A percentile compares a stretch with the other conserved stretches of the same genome.
Conservation (phyloP, 1,140 invertebrate species). For the Hylaeus volcanicus region DNA sequence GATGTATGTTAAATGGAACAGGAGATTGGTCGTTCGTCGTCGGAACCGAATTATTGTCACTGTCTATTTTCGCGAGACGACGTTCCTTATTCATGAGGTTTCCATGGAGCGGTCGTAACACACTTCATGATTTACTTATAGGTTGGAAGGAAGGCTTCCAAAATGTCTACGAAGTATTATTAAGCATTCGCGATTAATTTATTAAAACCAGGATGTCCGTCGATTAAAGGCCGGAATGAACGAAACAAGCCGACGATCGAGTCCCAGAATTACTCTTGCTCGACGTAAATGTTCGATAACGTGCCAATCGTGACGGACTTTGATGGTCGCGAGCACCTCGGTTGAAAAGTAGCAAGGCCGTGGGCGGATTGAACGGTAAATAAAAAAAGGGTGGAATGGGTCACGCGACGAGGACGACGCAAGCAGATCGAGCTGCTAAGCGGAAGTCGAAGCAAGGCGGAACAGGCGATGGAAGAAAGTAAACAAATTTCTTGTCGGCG, state of each 20-base stretch:
- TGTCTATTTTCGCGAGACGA: not conserved
- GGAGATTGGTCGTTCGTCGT: slow-evolving; percentile 31
- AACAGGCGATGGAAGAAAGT: not conserved
- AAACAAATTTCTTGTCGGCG: slow-evolving; percentile 33
- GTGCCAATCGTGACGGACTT: not conserved
- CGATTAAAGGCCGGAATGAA: no score
- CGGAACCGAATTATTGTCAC: slow-evolving; percentile 39
- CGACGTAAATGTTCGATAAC: no score
- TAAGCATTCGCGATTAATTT: no score
- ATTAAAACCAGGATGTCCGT: no score
- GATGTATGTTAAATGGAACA: slow-evolving; percentile 48
- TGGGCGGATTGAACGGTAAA: slow-evolving; percentile 23
- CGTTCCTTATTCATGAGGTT: no score
- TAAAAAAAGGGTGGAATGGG: slow-evolving; percentile 24
- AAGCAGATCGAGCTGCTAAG: not conserved
- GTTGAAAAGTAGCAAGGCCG: not conserved
- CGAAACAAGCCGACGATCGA: no score
- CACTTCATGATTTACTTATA: not conserved
- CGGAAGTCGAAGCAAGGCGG: slow-evolving; percentile 28
- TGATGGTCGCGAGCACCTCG: not conserved
- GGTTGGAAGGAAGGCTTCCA: not conserved
- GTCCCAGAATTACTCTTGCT: no score
- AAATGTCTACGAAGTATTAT: not conserved
- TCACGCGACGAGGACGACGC: slow-evolving; percentile 21
- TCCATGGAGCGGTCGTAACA: not conserved